These are phyloP conservation scores for Axis porcinus DNA, from an alignment of 2,113 vertebrate species.

Conservation along the genomic window DNA sequence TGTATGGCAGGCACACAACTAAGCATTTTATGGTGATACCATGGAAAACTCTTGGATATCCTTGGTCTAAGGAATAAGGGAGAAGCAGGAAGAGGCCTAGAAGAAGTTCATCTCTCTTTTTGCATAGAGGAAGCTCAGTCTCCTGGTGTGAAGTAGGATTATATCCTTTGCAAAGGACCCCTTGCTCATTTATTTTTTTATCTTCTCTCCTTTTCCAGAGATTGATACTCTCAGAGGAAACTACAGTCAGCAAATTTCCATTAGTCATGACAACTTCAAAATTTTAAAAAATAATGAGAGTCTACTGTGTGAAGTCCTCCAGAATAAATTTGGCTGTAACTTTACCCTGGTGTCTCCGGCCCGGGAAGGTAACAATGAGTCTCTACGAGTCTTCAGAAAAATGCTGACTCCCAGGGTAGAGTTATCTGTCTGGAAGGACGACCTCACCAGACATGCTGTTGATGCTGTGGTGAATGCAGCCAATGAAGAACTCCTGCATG, in stretches of 20 bases:
- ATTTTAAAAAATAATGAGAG: slow-evolving; percentile 72
- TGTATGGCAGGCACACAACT: neutral
- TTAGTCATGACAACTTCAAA: slow-evolving; percentile 61
- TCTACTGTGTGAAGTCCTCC: slow-evolving; percentile 68
- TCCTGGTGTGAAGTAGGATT: neutral
- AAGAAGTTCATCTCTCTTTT: neutral
- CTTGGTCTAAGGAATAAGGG: neutral
- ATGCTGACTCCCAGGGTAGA: slow-evolving; percentile 44
- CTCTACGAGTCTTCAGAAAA: slow-evolving; percentile 73
- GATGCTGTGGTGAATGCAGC: slow-evolving; percentile 92
- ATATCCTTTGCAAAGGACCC: neutral
- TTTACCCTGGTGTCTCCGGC: slow-evolving; percentile 30
- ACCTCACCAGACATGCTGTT: slow-evolving; percentile 82
- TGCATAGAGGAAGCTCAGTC: neutral
- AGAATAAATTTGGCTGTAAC: slow-evolving; percentile 82
- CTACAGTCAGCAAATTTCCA: slow-evolving; percentile 29
- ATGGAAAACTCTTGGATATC: neutral
- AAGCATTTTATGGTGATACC: neutral
- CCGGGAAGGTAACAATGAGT: slow-evolving; percentile 32
- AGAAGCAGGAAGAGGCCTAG: neutral
- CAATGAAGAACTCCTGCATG: slow-evolving; percentile 79
- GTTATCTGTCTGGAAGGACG: slow-evolving; percentile 87
- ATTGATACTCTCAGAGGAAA: slow-evolving; percentile 1
- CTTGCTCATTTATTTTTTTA: slow-evolving; percentile 25
- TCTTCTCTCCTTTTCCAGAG: slow-evolving; percentile 67